Percentiles rank a stretch among this genome's conserved stretches.
Conservation (phyloP, 2,797 vertebrate genomes). For the Nannoperca obscura region DNA sequence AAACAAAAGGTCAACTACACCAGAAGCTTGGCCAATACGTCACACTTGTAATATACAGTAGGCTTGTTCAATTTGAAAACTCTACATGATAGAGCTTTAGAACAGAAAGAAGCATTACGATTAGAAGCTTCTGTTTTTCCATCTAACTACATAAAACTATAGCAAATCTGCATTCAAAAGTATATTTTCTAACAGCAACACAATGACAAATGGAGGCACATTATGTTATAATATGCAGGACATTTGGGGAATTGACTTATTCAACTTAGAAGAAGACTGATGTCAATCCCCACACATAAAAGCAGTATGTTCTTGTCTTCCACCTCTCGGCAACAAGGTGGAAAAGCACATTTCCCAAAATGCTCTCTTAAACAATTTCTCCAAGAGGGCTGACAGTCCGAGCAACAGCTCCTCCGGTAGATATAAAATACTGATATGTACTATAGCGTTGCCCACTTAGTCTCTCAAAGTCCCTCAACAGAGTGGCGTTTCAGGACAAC, state of each 20-base stretch:
- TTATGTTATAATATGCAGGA: background rate
- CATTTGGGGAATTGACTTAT: background rate
- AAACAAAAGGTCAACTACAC: background rate
- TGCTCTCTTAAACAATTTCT: too few relatives aligned
- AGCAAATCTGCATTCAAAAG: background rate
- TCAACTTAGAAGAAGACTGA: background rate
- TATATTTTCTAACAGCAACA: background rate
- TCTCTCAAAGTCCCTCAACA: background rate
- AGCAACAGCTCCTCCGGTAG: background rate
- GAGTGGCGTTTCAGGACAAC: background rate
- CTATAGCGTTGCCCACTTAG: background rate
- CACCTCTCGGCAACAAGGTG: too few relatives aligned
- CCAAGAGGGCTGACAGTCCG: background rate
- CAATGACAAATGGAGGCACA: background rate
- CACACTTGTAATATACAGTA: background rate
- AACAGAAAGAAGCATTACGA: background rate
- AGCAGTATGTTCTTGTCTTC: background rate
- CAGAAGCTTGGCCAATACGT: background rate
- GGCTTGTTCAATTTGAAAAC: background rate
- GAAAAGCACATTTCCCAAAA: background rate
- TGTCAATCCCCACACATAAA: background rate
- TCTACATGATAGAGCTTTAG: background rate
- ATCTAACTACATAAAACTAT: background rate
- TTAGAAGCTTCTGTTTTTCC: background rate
- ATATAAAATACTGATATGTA: too few relatives aligned